These are phyloP conservation scores for Gari tellinella DNA, from an alignment of 2,888 invertebrate species.

Conservation along the genomic window DNA sequence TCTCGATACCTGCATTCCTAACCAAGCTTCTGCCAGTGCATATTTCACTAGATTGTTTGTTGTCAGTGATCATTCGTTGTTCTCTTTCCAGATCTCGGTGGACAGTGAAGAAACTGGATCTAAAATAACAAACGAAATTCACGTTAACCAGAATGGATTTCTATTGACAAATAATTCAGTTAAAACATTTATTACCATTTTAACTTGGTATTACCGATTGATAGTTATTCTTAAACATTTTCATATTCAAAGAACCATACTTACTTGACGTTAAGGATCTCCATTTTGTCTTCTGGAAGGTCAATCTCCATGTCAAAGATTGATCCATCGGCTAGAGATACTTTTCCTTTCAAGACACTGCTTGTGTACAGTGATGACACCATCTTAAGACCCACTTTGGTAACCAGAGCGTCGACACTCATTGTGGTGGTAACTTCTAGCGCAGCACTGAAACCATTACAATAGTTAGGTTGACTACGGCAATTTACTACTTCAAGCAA, in stretches of 20 bases:
- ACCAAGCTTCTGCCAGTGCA: slow-evolving; percentile 85
- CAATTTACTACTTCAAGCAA: too few relatives aligned
- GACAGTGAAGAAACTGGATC: slow-evolving; percentile 79
- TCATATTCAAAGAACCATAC: too few relatives aligned
- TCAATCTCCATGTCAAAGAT: slow-evolving; percentile 90
- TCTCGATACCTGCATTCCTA: slow-evolving; percentile 92
- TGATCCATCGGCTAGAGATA: slow-evolving; percentile 89
- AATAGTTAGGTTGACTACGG: too few relatives aligned
- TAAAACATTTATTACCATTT: too few relatives aligned
- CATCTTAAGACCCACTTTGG: slow-evolving; percentile 92
- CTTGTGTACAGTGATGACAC: slow-evolving; percentile 94
- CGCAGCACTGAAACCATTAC: slow-evolving; percentile 89
- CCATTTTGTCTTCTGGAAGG: slow-evolving; percentile 92
- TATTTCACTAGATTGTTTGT: slow-evolving; percentile 86
- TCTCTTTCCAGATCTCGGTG: slow-evolving; percentile 86
- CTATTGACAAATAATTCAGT: too few relatives aligned
- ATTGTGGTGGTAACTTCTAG: slow-evolving; percentile 93
- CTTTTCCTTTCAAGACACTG: slow-evolving; percentile 90
- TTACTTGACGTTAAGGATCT: slow-evolving; percentile 90
- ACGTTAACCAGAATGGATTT: too few relatives aligned
- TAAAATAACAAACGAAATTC: too few relatives aligned
- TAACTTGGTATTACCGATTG: too few relatives aligned
- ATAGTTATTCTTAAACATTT: too few relatives aligned
- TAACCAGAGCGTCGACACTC: slow-evolving; percentile 92
- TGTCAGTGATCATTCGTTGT: slow-evolving; percentile 88